Base-by-base conservation (phyloP, 2,888 invertebrate species). In the Drosophila nigritarsus region DNA sequence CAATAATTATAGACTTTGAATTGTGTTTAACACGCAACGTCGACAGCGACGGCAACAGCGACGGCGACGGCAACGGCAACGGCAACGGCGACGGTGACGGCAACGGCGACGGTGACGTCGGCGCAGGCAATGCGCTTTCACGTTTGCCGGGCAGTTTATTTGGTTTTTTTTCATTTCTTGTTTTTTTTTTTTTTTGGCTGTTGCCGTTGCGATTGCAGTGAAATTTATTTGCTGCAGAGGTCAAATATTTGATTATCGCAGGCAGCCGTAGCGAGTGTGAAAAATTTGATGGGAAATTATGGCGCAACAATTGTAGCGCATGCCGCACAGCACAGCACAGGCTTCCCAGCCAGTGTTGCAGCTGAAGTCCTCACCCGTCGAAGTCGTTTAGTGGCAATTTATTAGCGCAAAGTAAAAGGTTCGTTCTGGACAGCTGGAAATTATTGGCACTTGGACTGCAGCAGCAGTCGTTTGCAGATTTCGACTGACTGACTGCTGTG, bases 21-120 rank as follows among this genome's bases (percentile, higher is more conserved):
- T 90, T 90, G 91, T 91, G 91, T 90, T 91, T 91, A 91, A 91
- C 91, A 91, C 91, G 91, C 91, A 91, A 91, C 87, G 89, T 85
- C 90, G 85, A 78, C 87, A 74, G 73, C 71, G 75, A 70, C 76
- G 27, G 67, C 50, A 38, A 63, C 66, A 1, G 69, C 62, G 15
- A 63, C 71, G n/a, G 38, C 65, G 67, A 74, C 70, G 69, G 59
- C 59, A 51, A 54, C 67, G 55, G 91, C 91, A 86, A 91, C 87
- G 87, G 82, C 90, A 80, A 77, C 87, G 64, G 71, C 71, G 66
- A 68, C 76, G 27, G 40, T 40, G 62, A 72, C 67, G 73, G 82
- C 89, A 76, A 78, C 85, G 69, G 73, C 59, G 69, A 63, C 71
- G 36, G 40, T 56, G 75, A 75, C 71, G 74, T 65, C 65, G 62